These are phyloP conservation scores for Lasioglossum zephyrum DNA, from an alignment of 2,888 invertebrate species.

Conservation along the genomic window DNA sequence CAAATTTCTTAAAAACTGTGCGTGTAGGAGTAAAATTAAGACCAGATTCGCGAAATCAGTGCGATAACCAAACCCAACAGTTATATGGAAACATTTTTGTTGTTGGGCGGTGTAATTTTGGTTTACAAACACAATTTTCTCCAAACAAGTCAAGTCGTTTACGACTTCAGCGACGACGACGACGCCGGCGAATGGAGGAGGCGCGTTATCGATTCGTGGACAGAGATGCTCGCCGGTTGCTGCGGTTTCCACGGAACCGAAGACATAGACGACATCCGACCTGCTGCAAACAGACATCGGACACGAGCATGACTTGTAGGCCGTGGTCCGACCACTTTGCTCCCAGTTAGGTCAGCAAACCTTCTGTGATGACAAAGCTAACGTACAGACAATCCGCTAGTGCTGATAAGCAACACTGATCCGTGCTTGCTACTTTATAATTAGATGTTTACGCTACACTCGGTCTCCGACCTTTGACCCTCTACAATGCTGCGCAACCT, in stretches of 20 bases:
- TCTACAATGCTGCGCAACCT: background rate
- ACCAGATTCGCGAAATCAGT: too few relatives aligned
- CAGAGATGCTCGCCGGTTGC: slow-evolving; percentile 54
- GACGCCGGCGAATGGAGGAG: slow-evolving; percentile 22
- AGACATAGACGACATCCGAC: slow-evolving; percentile 34
- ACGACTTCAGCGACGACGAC: slow-evolving; percentile 22
- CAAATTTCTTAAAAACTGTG: too few relatives aligned
- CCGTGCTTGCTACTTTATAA: background rate
- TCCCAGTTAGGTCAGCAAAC: background rate
- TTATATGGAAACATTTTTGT: too few relatives aligned
- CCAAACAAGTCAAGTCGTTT: background rate
- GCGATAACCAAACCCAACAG: too few relatives aligned
- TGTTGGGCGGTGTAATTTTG: background rate
- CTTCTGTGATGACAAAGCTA: background rate
- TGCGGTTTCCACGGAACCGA: slow-evolving; percentile 57
- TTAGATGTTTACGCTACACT: background rate
- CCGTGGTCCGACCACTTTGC: slow-evolving; percentile 11
- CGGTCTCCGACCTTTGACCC: background rate
- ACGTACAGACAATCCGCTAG: background rate
- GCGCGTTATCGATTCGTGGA: slow-evolving; percentile 65
- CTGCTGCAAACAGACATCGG: slow-evolving; percentile 38
- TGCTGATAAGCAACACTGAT: background rate
- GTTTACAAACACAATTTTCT: background rate
- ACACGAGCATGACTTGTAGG: slow-evolving; percentile 38
- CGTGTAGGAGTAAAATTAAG: too few relatives aligned